phyloP scores from a whole-genome alignment of 1,140 invertebrate genomes.

The Rhizoglyphus robini region DNA sequence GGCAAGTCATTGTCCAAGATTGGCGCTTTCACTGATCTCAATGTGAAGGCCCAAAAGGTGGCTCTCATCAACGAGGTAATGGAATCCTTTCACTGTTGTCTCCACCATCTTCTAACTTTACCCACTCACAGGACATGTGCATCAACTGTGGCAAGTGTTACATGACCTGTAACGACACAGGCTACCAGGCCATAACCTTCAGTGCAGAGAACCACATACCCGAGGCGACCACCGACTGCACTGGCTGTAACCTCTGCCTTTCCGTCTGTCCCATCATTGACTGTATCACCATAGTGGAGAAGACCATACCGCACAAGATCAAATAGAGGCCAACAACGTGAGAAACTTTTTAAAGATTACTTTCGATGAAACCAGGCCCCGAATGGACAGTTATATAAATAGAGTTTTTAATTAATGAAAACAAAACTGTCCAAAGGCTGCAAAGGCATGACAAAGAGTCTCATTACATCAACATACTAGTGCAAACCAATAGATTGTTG shows the following conservation, averaged over 20 bases:
- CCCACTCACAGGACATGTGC: conserved; percentile 69
- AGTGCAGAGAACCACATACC: conserved; percentile 79
- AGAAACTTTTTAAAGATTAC: too few species aligned
- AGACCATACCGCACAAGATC: conserved; percentile 26
- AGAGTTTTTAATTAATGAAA: too few species aligned
- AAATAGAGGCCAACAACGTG: conserved; percentile 26
- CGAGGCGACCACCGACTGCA: conserved; percentile 73
- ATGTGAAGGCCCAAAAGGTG: conserved; percentile 81
- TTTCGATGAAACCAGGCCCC: too few species aligned
- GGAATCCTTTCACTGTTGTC: background rate
- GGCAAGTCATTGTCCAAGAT: conserved; percentile 54
- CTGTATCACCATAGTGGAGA: conserved; percentile 63
- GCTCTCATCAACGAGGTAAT: conserved; percentile 38
- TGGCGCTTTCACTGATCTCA: conserved; percentile 64
- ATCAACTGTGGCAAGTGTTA: conserved; percentile 99
- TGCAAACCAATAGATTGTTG: too few species aligned
- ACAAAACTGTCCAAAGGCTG: too few species aligned
- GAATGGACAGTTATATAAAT: too few species aligned
- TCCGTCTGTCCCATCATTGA: conserved; percentile 97
- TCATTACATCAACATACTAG: too few species aligned
- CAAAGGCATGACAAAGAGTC: too few species aligned
- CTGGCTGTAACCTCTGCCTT: conserved; percentile 83
- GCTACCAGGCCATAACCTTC: conserved; percentile 90
- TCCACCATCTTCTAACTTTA: background rate
- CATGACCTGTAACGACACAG: conserved; percentile 96